These are phyloP conservation scores for Ooceraea biroi DNA, from an alignment of 1,140 invertebrate species.

Conservation along the genomic window DNA sequence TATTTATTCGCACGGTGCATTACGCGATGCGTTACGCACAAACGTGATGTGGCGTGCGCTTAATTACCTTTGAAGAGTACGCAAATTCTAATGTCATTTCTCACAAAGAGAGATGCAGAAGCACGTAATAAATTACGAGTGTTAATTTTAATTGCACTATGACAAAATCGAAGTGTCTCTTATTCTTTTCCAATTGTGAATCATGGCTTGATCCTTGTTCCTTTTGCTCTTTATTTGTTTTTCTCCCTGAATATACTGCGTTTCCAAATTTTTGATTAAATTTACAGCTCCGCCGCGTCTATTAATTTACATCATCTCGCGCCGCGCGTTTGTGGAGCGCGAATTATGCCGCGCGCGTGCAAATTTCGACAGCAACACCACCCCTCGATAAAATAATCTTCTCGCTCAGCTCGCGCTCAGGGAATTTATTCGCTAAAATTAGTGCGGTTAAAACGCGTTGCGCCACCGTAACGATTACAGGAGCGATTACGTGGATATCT, in stretches of 20 bases:
- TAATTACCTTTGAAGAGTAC: too few species aligned
- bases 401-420: not conserved
- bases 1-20: too few species aligned
- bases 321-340: not conserved
- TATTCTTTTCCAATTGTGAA: too few species aligned
- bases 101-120: too few species aligned
- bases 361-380: conserved; percentile 8
- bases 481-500: conserved; percentile 53
- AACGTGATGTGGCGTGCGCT: too few species aligned
- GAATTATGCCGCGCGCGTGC: not conserved
- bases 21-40: too few species aligned
- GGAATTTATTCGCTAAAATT: conserved; percentile 44
- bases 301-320: not conserved
- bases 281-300: conserved; percentile 4
- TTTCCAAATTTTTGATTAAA: conserved; percentile 4
- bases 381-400: conserved; percentile 47
- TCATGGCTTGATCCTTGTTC: too few species aligned
- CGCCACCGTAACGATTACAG: conserved; percentile 47
- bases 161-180: too few species aligned
- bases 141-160: too few species aligned
- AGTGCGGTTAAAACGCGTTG: conserved; percentile 54
- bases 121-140: too few species aligned
- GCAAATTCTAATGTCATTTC: too few species aligned
- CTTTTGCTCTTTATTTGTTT: not conserved
- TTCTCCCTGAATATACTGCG: not conserved